Conservation (phyloP, 2,113 vertebrate genomes). For the Sturnira hondurensis region DNA sequence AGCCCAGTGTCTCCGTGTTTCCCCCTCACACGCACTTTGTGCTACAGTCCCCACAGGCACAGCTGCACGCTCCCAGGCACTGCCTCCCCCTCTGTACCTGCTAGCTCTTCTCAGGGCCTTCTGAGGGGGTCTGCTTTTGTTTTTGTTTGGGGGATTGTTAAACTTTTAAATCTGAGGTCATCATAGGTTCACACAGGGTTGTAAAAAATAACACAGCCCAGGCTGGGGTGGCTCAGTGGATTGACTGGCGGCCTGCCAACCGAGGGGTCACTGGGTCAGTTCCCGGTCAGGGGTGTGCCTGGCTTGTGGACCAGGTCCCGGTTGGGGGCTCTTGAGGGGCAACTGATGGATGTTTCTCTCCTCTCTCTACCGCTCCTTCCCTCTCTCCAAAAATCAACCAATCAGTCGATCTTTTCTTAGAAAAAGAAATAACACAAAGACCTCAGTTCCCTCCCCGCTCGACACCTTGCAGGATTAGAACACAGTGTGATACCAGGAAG, state of each 20-base stretch:
- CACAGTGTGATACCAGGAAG: not conserved
- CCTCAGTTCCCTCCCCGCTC: not conserved
- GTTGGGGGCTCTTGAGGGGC: no score
- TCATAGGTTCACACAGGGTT: not conserved
- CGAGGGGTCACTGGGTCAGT: no score
- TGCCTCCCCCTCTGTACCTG: not conserved
- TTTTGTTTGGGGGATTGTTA: not conserved
- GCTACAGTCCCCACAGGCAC: accelerated
- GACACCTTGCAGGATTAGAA: not conserved
- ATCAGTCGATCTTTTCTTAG: no score
- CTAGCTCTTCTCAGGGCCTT: not conserved
- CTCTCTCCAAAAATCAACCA: no score
- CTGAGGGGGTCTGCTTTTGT: not conserved
- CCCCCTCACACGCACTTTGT: not conserved
- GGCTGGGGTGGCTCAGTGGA: no score
- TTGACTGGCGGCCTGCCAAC: no score
- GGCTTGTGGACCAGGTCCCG: no score
- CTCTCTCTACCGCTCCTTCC: no score
- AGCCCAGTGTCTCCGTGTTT: not conserved
- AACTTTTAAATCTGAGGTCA: not conserved
- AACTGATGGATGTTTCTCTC: no score
- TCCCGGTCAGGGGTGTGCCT: no score
- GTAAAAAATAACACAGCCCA: not conserved
- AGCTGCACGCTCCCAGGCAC: not conserved
- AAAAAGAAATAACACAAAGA: not conserved